These are phyloP conservation scores for Callocephalon fimbriatum DNA, from an alignment of 2,113 vertebrate genomes.

Conservation along the genomic window DNA sequence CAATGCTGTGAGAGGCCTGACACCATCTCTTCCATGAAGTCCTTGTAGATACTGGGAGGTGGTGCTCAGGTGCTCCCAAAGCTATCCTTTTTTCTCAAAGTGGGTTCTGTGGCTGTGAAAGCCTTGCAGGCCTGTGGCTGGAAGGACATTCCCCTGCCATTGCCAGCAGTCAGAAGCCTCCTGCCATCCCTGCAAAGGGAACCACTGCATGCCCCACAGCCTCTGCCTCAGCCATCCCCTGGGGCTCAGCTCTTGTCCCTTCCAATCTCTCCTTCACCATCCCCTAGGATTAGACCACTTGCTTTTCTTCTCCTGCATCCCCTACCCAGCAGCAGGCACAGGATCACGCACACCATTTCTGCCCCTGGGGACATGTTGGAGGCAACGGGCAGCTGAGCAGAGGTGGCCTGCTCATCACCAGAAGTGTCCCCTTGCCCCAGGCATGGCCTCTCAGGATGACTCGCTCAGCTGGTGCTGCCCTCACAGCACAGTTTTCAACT, in stretches of 20 bases:
- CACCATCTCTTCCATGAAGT: neutral
- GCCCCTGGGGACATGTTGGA: fast-evolving
- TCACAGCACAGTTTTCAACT: neutral
- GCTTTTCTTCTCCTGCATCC: neutral
- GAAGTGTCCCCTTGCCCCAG: neutral
- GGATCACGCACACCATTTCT: neutral
- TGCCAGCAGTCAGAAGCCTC: neutral
- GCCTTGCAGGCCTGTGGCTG: neutral
- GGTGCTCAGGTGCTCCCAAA: neutral
- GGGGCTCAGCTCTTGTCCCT: fast-evolving
- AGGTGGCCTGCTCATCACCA: fast-evolving
- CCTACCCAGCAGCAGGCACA: neutral
- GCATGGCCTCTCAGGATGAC: fast-evolving
- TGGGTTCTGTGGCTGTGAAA: neutral
- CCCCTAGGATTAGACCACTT: neutral
- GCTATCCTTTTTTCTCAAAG: neutral
- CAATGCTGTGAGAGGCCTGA: neutral
- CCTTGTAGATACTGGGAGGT: neutral
- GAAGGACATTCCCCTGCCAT: neutral
- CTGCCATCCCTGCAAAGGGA: no score
- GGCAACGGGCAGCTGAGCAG: neutral
- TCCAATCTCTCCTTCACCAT: neutral
- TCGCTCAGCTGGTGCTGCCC: fast-evolving
- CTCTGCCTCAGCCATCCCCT: fast-evolving
- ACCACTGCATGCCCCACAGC: fast-evolving